phyloP scores from a whole-genome alignment of 1,140 invertebrate genomes.

The Cydia pomonella region DNA sequence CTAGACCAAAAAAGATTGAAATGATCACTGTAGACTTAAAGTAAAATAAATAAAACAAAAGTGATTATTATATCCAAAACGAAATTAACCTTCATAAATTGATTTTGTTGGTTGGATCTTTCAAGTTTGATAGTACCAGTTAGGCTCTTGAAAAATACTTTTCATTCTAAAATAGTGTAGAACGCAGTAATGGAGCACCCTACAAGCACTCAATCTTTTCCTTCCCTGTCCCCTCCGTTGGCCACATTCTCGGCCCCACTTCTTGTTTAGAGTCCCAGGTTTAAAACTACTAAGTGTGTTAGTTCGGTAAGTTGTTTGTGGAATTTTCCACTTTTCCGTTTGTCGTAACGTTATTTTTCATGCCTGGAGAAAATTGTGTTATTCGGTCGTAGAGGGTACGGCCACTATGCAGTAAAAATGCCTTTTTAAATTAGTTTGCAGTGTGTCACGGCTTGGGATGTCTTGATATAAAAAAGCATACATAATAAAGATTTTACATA shows the following conservation, averaged over 20 bases:
- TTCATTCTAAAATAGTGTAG: too few species aligned
- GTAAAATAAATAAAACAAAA: too few species aligned
- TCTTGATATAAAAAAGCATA: background rate
- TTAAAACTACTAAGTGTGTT: constrained; percentile 16
- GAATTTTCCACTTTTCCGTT: constrained; percentile 27
- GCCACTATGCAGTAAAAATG: constrained; percentile 3
- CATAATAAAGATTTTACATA: background rate
- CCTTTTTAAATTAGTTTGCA: constrained; percentile 1
- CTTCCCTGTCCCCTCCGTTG: background rate
- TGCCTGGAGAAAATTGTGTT: constrained; percentile 18
- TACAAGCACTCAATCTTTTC: background rate
- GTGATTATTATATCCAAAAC: too few species aligned
- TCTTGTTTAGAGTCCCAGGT: background rate
- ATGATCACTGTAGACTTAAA: too few species aligned
- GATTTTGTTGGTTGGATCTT: too few species aligned
- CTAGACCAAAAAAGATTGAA: too few species aligned
- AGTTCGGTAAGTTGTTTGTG: constrained; percentile 6
- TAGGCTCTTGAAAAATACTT: too few species aligned
- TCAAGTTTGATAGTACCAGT: too few species aligned
- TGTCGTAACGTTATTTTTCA: constrained; percentile 28
- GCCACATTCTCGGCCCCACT: background rate
- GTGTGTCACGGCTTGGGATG: background rate
- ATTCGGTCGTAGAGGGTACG: constrained; percentile 11
- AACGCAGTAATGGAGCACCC: background rate
- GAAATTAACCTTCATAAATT: too few species aligned